Evolutionary conservation across 2,797 vertebrate species (phyloP).

Genomic region (Dendrocincla fuliginosa): DNA sequence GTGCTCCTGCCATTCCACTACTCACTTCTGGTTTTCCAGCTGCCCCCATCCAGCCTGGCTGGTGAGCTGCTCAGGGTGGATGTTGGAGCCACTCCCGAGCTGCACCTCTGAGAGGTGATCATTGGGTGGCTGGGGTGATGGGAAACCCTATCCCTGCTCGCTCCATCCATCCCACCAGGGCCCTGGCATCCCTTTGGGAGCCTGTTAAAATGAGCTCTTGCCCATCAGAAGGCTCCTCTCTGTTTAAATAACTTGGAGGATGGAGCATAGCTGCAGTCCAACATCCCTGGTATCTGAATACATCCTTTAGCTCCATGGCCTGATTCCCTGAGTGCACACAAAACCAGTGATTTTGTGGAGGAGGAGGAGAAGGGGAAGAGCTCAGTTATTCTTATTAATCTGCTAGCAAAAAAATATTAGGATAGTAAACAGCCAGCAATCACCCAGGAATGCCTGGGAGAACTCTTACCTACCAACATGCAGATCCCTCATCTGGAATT

Average conservation of each 20-base stretch:
- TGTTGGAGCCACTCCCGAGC: neutral
- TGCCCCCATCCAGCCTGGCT: neutral
- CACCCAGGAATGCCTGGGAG: neutral
- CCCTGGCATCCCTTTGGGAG: neutral
- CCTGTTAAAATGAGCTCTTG: neutral
- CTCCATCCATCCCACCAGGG: neutral
- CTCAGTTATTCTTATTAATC: neutral
- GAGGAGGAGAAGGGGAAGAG: neutral
- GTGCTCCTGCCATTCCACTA: neutral
- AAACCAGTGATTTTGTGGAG: neutral
- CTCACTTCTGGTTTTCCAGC: neutral
- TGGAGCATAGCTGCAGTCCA: neutral
- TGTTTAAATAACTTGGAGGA: neutral
- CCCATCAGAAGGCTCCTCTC: neutral
- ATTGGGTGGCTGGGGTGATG: neutral
- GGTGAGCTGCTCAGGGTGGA: neutral
- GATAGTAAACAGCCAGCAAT: neutral
- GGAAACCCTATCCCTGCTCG: neutral
- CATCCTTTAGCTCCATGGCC: neutral
- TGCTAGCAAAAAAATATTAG: neutral
- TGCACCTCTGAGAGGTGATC: neutral
- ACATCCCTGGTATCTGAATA: neutral
- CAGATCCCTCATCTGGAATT: constrained; percentile 37
- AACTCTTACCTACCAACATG: neutral
- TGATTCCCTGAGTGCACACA: neutral